A percentile compares a stretch with the other conserved stretches of the same genome.
These are phyloP conservation scores for Cydia strobilella DNA, from an alignment of 1,140 invertebrate genomes.

Conservation along the genomic window DNA sequence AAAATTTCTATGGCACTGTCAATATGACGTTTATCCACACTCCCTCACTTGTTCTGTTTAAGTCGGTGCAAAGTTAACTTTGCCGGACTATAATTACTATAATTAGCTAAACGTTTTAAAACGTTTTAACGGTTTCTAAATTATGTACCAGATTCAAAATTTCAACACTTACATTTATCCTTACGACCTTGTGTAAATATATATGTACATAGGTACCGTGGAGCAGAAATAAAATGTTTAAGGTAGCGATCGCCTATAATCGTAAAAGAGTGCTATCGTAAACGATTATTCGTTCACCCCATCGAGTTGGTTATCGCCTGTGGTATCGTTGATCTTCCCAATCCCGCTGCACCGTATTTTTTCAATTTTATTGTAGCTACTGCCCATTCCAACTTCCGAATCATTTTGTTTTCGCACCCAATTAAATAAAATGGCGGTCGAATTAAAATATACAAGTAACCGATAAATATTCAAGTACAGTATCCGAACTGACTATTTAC, in stretches of 20 bases:
- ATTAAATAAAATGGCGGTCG: neutral
- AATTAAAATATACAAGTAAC: neutral
- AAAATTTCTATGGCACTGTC: no score
- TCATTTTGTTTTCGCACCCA: neutral
- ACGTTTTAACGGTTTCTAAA: no score
- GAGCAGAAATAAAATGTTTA: conserved; percentile 19
- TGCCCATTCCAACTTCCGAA: conserved; percentile 19
- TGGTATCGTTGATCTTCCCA: conserved; percentile 31
- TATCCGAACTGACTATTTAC: no score
- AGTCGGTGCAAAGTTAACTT: no score
- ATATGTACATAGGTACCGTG: neutral
- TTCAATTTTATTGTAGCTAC: conserved; percentile 28
- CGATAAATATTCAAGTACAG: no score
- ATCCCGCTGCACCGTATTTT: conserved; percentile 27
- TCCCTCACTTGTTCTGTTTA: no score
- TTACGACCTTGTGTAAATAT: no score
- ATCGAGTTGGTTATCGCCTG: conserved; percentile 28
- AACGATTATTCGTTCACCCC: conserved; percentile 32
- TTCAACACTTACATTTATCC: no score
- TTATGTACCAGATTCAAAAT: no score
- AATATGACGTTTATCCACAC: no score
- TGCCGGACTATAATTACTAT: no score
- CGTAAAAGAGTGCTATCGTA: conserved; percentile 31
- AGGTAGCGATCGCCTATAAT: conserved; percentile 28
- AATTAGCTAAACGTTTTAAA: no score